A percentile compares a stretch with the other conserved stretches of the same genome.
Conservation (phyloP, 2,888 invertebrate genomes). For the Ligdia adustata region DNA sequence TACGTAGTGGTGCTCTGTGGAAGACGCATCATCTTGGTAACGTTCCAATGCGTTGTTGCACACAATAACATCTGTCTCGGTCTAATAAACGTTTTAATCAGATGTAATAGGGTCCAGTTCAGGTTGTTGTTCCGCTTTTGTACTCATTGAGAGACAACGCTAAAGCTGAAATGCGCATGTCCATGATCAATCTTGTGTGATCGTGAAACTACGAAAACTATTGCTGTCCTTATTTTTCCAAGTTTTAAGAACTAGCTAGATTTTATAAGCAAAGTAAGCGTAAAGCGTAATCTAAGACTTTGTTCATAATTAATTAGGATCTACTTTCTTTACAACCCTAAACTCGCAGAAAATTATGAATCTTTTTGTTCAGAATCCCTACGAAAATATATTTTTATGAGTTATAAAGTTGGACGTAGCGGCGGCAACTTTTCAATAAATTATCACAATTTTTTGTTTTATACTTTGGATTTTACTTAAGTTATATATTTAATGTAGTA, state of each 20-base stretch:
- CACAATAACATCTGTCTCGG: constrained; percentile 47
- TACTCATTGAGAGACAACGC: constrained; percentile 56
- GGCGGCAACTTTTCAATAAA: constrained; percentile 48
- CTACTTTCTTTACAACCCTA: constrained; percentile 30
- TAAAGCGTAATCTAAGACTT: constrained; percentile 7
- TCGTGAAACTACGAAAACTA: constrained; percentile 72
- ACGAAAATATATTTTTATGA: constrained; percentile 45
- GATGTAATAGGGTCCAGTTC: constrained; percentile 52
- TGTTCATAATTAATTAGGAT: constrained; percentile 35
- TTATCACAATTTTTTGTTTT: constrained; percentile 31
- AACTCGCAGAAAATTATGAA: constrained; percentile 23
- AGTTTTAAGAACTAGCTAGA: constrained; percentile 44
- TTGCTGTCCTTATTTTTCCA: constrained; percentile 72
- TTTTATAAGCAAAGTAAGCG: neutral
- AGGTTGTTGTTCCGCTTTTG: constrained; percentile 40
- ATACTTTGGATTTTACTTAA: neutral
- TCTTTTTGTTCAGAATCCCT: constrained; percentile 32
- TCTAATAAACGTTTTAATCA: constrained; percentile 50
- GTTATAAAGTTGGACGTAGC: constrained; percentile 44
- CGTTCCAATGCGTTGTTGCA: constrained; percentile 63
- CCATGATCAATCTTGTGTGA: constrained; percentile 63
- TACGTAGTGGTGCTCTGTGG: constrained; percentile 49
- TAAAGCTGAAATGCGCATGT: constrained; percentile 70
- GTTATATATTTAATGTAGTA: too few relatives aligned
- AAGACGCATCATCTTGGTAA: constrained; percentile 62